Conservation (phyloP, 2,797 vertebrate species). For the Oryzias dopingdopingensis region DNA sequence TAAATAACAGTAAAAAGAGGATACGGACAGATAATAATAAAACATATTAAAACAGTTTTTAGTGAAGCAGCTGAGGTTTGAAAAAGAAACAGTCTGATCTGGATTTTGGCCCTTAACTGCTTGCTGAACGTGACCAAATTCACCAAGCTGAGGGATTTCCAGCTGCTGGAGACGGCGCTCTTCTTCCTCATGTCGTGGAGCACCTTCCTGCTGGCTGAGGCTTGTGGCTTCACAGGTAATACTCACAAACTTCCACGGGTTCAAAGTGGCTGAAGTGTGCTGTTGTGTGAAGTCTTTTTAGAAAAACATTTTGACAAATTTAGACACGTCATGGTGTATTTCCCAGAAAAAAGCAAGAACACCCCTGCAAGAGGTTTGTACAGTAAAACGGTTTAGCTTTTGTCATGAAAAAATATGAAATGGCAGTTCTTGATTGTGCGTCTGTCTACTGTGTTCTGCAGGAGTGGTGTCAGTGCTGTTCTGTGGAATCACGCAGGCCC, state of each 20-base stretch:
- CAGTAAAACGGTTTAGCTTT: background rate
- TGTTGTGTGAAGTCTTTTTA: background rate
- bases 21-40: no score
- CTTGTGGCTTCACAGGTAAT: conserved; percentile 94
- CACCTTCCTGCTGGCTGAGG: conserved; percentile 94
- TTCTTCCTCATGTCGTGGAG: conserved; percentile 99
- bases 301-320: background rate
- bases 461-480: conserved; percentile 97
- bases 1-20: no score
- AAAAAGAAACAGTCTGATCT: background rate
- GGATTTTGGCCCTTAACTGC: conserved; percentile 60
- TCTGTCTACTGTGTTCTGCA: conserved; percentile 49
- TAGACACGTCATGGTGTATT: no score
- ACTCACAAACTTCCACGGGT: conserved; percentile 9
- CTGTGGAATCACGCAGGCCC: conserved; percentile 96
- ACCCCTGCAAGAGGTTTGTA: no score
- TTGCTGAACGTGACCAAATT: conserved; percentile 92
- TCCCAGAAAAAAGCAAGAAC: background rate
- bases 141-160: conserved; percentile 94
- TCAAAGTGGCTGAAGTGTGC: background rate
- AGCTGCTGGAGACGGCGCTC: conserved; percentile 90
- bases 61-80: background rate
- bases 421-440: background rate
- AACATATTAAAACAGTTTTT: background rate
- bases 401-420: background rate